Conservation (phyloP, 1,140 invertebrate species). For the Lamellibrachia luymesi region DNA sequence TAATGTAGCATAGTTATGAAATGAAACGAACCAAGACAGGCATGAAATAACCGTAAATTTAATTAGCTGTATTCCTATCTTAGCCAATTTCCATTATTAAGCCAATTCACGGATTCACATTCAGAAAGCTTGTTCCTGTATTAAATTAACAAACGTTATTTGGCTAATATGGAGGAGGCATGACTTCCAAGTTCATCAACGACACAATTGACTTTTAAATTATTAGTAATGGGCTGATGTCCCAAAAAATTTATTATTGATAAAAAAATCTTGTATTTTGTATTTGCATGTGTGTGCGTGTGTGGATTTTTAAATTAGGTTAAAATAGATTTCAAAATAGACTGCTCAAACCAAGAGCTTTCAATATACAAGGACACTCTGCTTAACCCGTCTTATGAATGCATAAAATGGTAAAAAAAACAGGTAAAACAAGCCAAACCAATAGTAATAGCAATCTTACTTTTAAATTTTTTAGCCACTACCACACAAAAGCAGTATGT, state of each 20-base stretch:
- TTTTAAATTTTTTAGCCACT: no score
- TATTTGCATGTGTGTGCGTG: no score
- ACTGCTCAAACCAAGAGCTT: no score
- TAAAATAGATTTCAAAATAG: no score
- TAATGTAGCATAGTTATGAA: conserved; percentile 5
- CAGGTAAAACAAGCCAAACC: no score
- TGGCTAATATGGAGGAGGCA: not conserved
- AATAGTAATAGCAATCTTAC: no score
- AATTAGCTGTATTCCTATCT: not conserved
- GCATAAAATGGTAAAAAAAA: no score
- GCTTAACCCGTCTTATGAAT: no score
- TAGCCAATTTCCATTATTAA: conserved; percentile 29
- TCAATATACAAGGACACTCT: no score
- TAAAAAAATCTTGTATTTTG: no score
- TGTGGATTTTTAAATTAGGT: no score
- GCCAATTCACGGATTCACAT: not conserved
- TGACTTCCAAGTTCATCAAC: conserved; percentile 1
- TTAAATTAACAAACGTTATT: not conserved
- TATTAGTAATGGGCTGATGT: not conserved
- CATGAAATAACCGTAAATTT: not conserved
- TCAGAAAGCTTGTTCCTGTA: not conserved
- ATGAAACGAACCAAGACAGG: not conserved
- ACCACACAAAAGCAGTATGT: no score
- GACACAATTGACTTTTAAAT: not conserved
- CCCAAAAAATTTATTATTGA: not conserved